Evolutionary conservation across 1,140 invertebrate species (phyloP), one percentile per base, ranked within the genome.

Genomic region (Caenorhabditis remanei): DNA sequence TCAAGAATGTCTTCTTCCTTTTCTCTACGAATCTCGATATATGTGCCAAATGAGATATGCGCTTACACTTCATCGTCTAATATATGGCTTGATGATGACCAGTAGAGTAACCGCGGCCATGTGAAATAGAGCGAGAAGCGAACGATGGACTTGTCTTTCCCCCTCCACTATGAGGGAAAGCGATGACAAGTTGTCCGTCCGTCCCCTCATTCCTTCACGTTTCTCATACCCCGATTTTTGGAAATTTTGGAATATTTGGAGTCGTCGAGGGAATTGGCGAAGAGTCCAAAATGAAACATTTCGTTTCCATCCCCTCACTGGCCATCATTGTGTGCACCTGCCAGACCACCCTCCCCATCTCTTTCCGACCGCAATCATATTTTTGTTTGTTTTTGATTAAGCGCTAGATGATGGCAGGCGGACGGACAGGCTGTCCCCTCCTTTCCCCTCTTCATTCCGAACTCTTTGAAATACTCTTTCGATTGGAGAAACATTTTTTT

Each of bases 71-170:
- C 19, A 11, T 67, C 46, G 9, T 63, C 46, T 79, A 50, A 79
- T 50, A 79, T 19, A 79, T 32, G 46, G 71, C 40, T 79, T 79
- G 71, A 79, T 79, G 46, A 79, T 79, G 71, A 50, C 46, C 21
- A 71, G 65, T 71, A 79, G 21, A 16, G 46, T 79, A 32, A 32
- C 24, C 50, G 13, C 46, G 19, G 50, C 71, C 71, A 79, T 79
- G 71, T 79, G 71, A 79, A 79, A 79, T 79, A 79, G 71, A 79
- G 71, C 71, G 71, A 79, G 71, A 79, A 79, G 71, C 14, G 71
- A 79, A 79, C 71, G 71, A 79, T 79, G 71, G 71, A 79, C 71
- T 79, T 79, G 71, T 79, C 71, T 50, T 50, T 48, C 41, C n/a
- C n/a, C n/a, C 43, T 63, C 32, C 46, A 0, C 9, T 14, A 50